Percentiles rank a stretch among this genome's conserved stretches.
These are phyloP conservation scores for Caenorhabditis wallacei DNA, from an alignment of 2,888 invertebrate species.

Conservation along the genomic window DNA sequence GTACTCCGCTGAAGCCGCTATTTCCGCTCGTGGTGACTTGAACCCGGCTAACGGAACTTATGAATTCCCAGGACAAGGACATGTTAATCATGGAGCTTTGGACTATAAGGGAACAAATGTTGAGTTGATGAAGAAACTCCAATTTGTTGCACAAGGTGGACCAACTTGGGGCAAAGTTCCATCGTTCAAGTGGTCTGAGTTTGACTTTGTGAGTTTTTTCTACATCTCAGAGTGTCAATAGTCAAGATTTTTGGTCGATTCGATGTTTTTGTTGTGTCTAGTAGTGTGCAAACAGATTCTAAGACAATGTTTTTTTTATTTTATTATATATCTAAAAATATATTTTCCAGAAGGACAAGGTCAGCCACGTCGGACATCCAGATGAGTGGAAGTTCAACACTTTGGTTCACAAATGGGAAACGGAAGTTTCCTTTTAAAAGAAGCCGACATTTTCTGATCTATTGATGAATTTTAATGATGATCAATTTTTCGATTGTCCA, in stretches of 20 bases:
- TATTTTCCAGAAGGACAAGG: conserved; percentile 71
- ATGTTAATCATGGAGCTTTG: conserved; percentile 88
- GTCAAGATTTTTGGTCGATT: conserved; percentile 7
- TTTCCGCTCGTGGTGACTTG: conserved; percentile 88
- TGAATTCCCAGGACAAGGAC: conserved; percentile 87
- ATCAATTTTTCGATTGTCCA: conserved; percentile 11
- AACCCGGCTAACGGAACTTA: conserved; percentile 88
- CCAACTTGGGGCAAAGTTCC: conserved; percentile 86
- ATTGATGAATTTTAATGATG: conserved; percentile 34
- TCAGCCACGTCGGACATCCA: conserved; percentile 88
- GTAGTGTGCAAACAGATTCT: conserved; percentile 1
- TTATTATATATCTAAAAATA: neutral
- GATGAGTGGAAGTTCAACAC: conserved; percentile 89
- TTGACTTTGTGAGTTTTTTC: conserved; percentile 85
- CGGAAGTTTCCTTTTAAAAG: conserved; percentile 53
- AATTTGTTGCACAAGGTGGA: conserved; percentile 86
- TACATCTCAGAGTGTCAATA: neutral
- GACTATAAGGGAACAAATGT: conserved; percentile 86
- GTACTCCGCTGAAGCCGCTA: conserved; percentile 88
- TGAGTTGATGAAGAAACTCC: conserved; percentile 83
- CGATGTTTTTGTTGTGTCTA: conserved; percentile 12
- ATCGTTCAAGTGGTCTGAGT: conserved; percentile 90
- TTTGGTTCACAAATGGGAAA: conserved; percentile 83
- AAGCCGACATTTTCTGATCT: neutral
- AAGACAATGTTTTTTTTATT: conserved; percentile 13